Percentiles rank a stretch among this genome's conserved stretches.
These are phyloP conservation scores for Macquaria australasica DNA, from an alignment of 2,113 vertebrate species.

Conservation along the genomic window DNA sequence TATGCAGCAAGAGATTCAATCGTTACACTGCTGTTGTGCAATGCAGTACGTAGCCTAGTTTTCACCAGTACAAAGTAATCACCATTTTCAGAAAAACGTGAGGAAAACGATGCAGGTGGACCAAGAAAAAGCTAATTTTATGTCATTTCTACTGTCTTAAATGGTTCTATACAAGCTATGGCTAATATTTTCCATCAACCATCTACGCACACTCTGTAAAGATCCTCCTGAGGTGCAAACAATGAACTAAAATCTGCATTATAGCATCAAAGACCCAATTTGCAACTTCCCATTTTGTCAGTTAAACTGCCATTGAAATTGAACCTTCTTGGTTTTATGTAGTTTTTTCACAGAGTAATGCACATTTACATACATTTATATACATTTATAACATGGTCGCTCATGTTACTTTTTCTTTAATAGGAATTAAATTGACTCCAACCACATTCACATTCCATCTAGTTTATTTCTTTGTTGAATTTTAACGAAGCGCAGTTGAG, in stretches of 20 bases:
- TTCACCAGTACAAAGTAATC: not conserved
- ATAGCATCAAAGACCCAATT: not conserved
- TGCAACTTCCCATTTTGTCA: not conserved
- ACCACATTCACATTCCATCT: not conserved
- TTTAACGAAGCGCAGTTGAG: not conserved
- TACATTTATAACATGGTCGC: not conserved
- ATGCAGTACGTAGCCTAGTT: not conserved
- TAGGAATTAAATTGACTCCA: not conserved
- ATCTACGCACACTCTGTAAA: not conserved
- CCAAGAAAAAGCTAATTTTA: not conserved
- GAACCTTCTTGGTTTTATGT: too few relatives aligned
- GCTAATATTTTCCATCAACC: not conserved
- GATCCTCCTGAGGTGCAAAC: not conserved
- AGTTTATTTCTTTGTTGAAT: not conserved
- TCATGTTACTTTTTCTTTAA: not conserved
- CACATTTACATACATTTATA: too few relatives aligned
- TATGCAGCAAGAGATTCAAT: not conserved
- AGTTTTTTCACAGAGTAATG: not conserved
- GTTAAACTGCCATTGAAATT: not conserved
- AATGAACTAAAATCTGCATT: not conserved
- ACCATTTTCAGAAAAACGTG: not conserved
- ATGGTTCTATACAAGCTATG: not conserved
- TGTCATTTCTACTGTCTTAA: not conserved
- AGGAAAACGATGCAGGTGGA: not conserved
- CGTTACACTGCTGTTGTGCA: not conserved